phyloP scores from a whole-genome alignment of 2,888 invertebrate genomes.

The Orchesellides sinensis region DNA sequence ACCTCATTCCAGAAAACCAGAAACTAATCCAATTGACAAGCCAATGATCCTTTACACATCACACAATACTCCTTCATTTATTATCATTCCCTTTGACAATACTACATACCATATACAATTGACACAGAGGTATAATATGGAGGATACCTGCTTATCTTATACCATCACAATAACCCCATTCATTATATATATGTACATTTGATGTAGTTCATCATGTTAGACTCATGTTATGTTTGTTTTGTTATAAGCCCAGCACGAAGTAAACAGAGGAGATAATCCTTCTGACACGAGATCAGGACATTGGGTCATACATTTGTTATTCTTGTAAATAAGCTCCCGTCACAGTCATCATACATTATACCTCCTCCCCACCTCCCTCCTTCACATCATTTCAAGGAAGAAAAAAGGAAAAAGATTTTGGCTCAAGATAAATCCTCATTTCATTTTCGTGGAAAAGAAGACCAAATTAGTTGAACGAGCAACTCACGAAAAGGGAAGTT shows the following conservation, averaged over 20 bases:
- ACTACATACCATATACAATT: no score
- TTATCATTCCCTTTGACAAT: neutral
- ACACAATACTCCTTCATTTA: slow-evolving; percentile 6
- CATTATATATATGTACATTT: slow-evolving; percentile 20
- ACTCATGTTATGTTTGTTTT: slow-evolving; percentile 45
- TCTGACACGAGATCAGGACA: slow-evolving; percentile 23
- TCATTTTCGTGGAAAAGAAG: neutral
- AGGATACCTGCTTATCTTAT: slow-evolving; percentile 2
- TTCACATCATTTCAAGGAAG: neutral
- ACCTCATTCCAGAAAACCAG: slow-evolving; percentile 30
- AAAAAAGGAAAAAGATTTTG: neutral
- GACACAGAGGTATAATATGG: no score
- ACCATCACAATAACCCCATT: neutral
- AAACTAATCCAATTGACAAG: slow-evolving; percentile 32
- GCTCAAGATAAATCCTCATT: neutral
- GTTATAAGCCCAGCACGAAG: neutral
- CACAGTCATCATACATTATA: neutral
- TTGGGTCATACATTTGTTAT: slow-evolving; percentile 25
- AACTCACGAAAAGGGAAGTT: slow-evolving; percentile 45
- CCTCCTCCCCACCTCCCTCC: neutral
- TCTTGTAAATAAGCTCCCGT: slow-evolving; percentile 10
- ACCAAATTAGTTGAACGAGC: slow-evolving; percentile 26
- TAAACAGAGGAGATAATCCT: slow-evolving; percentile 44
- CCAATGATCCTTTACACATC: slow-evolving; percentile 5
- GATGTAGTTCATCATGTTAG: neutral